Evolutionary conservation across 2,113 vertebrate species (phyloP), one percentile per base, ranked within the genome.

Genomic region (Ciconia maguari): DNA sequence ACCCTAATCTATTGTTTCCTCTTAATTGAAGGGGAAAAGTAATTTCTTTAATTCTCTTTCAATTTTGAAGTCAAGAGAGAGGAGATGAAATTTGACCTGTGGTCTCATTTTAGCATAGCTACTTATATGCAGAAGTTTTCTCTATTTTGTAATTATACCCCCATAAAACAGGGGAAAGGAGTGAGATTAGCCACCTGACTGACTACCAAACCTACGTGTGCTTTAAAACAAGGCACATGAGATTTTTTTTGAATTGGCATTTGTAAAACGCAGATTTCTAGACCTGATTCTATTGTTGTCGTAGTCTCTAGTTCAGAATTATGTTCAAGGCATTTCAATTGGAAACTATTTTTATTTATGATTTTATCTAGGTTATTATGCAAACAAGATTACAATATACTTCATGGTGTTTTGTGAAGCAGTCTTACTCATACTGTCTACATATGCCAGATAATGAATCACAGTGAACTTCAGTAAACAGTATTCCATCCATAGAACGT

Each of bases 331-430:
- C 81, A 94, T 95, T 97, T 89, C 54, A 88, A 21, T 42, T 51
- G 82, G 62, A 89, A 94, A 78, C 86, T 80, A 55, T 92, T 97
- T 94, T 96, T 91, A 92, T 94, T 87, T 89, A 81, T 93, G 61
- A 75, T 95, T 74, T 93, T 94, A 94, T 74, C 55, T 80, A 41
- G 29, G 51, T 92, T 83, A 76, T 95, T 96, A 94, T 92, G 79
- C 92, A 95, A 96, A 90, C 75, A 95, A 78, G 89, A 89, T 94
- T 94, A 76, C 91, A 69, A 15, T 90, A 30, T 19, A 41, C 69
- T 44, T 87, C 44, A 46, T 76, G 83, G 30, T 77, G 42, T 81
- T 68, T 84, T 93, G 61, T 87, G 71, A 92, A 89, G 78, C 69
- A 66, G 25, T 88, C 94, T 97, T 93, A 96, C 83, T 97, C 87